These are phyloP conservation scores for Hyposoter didymator DNA, from an alignment of 2,888 invertebrate genomes.

Conservation along the genomic window DNA sequence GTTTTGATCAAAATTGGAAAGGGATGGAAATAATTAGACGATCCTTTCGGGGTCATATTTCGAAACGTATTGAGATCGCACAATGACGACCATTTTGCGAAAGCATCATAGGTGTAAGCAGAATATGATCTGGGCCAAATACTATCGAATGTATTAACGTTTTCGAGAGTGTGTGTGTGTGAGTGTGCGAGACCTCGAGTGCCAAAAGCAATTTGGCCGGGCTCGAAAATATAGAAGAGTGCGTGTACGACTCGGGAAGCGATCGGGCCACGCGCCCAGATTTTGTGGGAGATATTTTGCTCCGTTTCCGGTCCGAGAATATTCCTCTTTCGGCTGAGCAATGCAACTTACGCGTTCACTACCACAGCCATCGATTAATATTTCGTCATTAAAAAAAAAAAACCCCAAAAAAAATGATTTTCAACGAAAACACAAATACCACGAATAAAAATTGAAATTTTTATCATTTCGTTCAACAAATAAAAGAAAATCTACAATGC, in stretches of 20 bases:
- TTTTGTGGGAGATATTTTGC: conserved; percentile 56
- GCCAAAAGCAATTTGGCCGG: conserved; percentile 72
- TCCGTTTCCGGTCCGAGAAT: conserved; percentile 64
- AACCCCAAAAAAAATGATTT: background rate
- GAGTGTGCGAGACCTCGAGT: conserved; percentile 58
- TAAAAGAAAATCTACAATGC: background rate
- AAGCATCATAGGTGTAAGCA: conserved; percentile 64
- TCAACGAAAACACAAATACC: background rate
- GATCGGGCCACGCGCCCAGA: conserved; percentile 50
- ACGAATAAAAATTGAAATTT: background rate
- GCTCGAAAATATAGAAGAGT: conserved; percentile 61
- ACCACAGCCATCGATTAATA: background rate
- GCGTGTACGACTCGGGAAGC: conserved; percentile 57
- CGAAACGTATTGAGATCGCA: conserved; percentile 55
- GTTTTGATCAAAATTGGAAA: background rate
- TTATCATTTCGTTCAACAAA: background rate
- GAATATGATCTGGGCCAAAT: conserved; percentile 75
- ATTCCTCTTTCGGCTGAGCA: conserved; percentile 17
- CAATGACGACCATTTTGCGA: conserved; percentile 71
- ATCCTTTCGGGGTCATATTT: conserved; percentile 45
- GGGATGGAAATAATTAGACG: conserved; percentile 43
- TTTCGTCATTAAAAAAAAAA: background rate
- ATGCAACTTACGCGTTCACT: background rate
- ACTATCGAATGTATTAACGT: conserved; percentile 26
- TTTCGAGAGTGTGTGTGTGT: conserved; percentile 25